Conservation (phyloP, 2,113 vertebrate genomes). For the Haliaeetus leucogaster region DNA sequence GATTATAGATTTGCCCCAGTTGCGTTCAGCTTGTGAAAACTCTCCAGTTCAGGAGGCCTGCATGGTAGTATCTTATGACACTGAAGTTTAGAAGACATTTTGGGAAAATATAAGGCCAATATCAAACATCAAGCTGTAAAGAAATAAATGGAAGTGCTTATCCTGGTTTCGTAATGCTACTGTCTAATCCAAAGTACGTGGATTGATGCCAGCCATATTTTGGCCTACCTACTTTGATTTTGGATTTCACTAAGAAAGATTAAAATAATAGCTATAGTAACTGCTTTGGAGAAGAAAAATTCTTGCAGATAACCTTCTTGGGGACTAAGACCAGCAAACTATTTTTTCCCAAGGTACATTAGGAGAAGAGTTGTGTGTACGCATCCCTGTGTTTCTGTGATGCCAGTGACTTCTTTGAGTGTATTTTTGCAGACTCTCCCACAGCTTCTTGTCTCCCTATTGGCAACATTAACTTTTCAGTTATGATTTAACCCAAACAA, state of each 20-base stretch:
- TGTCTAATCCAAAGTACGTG: not conserved
- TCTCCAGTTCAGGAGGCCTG: not conserved
- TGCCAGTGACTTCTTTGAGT: not conserved
- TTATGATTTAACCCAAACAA: not conserved
- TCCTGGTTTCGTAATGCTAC: conserved; percentile 5
- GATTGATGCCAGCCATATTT: not conserved
- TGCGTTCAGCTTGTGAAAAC: not conserved
- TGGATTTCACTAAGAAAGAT: not conserved
- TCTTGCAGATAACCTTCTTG: not conserved
- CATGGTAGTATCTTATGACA: not conserved
- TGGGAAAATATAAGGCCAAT: not conserved
- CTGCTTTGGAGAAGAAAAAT: not conserved
- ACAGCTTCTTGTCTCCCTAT: not conserved
- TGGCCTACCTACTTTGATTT: not conserved
- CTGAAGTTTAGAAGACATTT: not conserved
- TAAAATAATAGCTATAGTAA: not conserved
- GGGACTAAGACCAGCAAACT: not conserved
- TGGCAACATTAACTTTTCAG: not conserved
- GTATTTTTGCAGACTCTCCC: not conserved
- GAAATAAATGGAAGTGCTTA: not conserved
- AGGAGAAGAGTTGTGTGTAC: not conserved
- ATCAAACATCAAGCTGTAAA: not conserved
- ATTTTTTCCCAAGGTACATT: not conserved
- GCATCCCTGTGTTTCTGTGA: not conserved
- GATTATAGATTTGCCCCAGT: not conserved